phyloP scores from a whole-genome alignment of 2,797 vertebrate species.

The Sebastes oblongus region DNA sequence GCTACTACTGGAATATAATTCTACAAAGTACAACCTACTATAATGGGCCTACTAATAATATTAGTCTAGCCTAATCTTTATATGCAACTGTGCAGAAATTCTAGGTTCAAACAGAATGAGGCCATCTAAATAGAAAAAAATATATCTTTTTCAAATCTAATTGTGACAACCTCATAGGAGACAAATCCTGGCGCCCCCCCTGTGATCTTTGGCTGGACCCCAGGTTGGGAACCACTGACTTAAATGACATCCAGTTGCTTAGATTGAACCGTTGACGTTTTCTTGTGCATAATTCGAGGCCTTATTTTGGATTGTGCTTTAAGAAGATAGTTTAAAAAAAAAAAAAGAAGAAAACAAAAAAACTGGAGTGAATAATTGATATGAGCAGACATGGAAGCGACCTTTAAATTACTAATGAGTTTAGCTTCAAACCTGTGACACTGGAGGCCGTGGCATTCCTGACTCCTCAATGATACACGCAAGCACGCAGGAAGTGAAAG shows the following conservation, averaged over 20 bases:
- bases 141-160: neutral
- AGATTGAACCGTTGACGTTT: neutral
- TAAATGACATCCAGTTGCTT: neutral
- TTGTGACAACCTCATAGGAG: neutral
- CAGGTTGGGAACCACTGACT: neutral
- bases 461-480: constrained; percentile 32
- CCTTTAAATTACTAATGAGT: constrained; percentile 81
- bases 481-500: constrained; percentile 24
- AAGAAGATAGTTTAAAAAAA: constrained; percentile 26
- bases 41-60: neutral
- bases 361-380: constrained; percentile 74
- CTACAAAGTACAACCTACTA: neutral
- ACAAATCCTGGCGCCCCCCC: neutral
- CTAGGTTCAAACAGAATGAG: neutral
- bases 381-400: constrained; percentile 59
- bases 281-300: neutral
- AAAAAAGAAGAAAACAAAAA: constrained; percentile 23
- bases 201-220: neutral
- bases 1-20: neutral
- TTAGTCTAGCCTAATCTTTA: neutral
- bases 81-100: neutral
- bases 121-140: neutral
- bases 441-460: constrained; percentile 35
- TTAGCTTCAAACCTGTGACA: constrained; percentile 66
- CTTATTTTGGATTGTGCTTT: constrained; percentile 32